A percentile compares a stretch with the other conserved stretches of the same genome.
phyloP scores from a whole-genome alignment of 2,888 invertebrate species.

The Drosophila melanosoma region DNA sequence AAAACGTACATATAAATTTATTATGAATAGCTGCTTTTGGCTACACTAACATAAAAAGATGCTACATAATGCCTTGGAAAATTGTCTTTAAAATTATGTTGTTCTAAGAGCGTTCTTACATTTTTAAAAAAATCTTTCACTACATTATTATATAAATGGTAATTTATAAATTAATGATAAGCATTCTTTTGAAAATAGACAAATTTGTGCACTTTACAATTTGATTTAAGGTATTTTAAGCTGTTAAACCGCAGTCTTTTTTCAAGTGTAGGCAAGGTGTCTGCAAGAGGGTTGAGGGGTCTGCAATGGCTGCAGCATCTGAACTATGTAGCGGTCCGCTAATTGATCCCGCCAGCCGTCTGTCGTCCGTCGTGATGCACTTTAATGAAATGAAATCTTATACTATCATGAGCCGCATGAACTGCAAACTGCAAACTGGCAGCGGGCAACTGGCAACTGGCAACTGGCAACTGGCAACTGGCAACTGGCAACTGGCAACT shows the following conservation, averaged over 20 bases:
- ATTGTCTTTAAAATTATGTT: background rate
- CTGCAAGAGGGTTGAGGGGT: conserved; percentile 12
- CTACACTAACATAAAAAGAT: conserved; percentile 14
- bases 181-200: background rate
- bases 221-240: background rate
- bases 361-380: conserved; percentile 84
- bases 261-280: conserved; percentile 3
- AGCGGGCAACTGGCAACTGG: conserved; percentile 20
- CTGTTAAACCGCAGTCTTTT: background rate
- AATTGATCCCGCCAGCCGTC: conserved; percentile 73
- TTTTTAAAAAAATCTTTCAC: background rate
- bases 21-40: conserved; percentile 67
- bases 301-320: conserved; percentile 47
- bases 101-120: too few relatives aligned
- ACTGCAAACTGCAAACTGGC: conserved; percentile 49
- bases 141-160: background rate
- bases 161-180: background rate
- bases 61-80: background rate
- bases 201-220: background rate
- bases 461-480: too few relatives aligned
- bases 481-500: too few relatives aligned
- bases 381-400: conserved; percentile 85
- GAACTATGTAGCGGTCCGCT: conserved; percentile 64
- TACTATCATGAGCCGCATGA: conserved; percentile 81
- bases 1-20: conserved; percentile 7